Evolutionary conservation across 2,888 invertebrate genomes (phyloP), one percentile per base, ranked within the genome.

Genomic region (Diarsia brunnea): DNA sequence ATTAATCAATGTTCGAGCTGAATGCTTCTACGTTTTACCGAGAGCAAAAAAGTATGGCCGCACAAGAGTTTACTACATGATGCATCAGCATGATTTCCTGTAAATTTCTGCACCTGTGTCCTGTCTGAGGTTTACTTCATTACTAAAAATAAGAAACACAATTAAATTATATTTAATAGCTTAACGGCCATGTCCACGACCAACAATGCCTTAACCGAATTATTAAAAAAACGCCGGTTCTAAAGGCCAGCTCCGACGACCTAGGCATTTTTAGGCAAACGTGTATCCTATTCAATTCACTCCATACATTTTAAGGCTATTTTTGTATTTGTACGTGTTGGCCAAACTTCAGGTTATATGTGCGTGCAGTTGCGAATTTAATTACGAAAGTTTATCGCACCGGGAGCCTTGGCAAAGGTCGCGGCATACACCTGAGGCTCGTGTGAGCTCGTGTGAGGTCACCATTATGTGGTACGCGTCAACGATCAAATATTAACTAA

Each of bases 331-430:
- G 74, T 77, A 79, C 78, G 80, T 79, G 81, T 84, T 81, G 82
- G 74, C 73, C 79, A 80, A 87, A 82, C 82, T 83, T 84, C 80
- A 75, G 78, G 84, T 81, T 70, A 80, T 63, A 74, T 69, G 68
- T 85, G 85, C 84, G 82, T 84, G 82, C 84, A 88, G 81, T 88
- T 83, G 88, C 87, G 70, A 87, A 87, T 89, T 89, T 79, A 90
- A 89, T 91, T 91, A 90, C 89, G 92, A 93, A 92, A 92, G 91
- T 92, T 90, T 91, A 91, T 90, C 91, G 90, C 86, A 87, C 90
- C 84, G 67, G 69, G 80, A 84, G 86, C 91, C 91, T 91, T 89
- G 87, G 78, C 60, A 84, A 91, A 92, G 92, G 92, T 91, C 90
- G 82, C 82, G 76, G 63, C 75, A 72, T 14, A 70, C 81, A 74